Evolutionary conservation across 2,888 invertebrate genomes (phyloP), one percentile per base, ranked within the genome.

Genomic region (Hypena proboscidalis): DNA sequence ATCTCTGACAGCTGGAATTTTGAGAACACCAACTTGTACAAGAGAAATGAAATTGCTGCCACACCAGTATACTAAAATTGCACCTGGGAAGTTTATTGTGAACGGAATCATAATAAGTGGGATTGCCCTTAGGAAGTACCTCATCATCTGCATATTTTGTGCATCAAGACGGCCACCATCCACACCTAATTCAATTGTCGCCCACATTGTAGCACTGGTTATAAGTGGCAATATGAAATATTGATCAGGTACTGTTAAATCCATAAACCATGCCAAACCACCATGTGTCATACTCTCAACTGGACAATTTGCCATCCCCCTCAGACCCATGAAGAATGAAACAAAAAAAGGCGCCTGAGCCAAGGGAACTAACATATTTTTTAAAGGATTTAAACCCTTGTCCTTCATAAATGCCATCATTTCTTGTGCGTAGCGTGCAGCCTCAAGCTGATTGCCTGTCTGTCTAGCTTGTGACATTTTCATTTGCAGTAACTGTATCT

Each of bases 161-260:
- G 93, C 89, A 2, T 93, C 90, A n/a, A 95, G 65, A 45, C 92
- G 92, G 0, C 93, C 94, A 8, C 93, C 90, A 71, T 98, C 97
- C 1, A 96, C 94, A 33, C 98, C 97, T 13, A 97, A 65, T 67
- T 97, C 96, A 37, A 98, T 94, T 1, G 97, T 97, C 0, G 95
- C 82, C 79, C 93, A 94, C 69, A 99, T 86, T 0, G 98, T 97
- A 0, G 93, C 84, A 80, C 96, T 94, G 0, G 98, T 98, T 33
- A 98, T 90, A 0, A 98, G 3, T 0, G 99, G 99, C 40, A 99
- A 87, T 7, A 96, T 57, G 73, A 95, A 99, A 80, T 92, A 96
- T 29, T 98, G 98, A 90, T 99, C 99, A 1, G 96, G 92, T 5
- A 97, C 80, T 0, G 98, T 98, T 27, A 99, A 92, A 91, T 99